Evolutionary conservation across 2,797 vertebrate genomes (phyloP).

Genomic region (Pampus argenteus): DNA sequence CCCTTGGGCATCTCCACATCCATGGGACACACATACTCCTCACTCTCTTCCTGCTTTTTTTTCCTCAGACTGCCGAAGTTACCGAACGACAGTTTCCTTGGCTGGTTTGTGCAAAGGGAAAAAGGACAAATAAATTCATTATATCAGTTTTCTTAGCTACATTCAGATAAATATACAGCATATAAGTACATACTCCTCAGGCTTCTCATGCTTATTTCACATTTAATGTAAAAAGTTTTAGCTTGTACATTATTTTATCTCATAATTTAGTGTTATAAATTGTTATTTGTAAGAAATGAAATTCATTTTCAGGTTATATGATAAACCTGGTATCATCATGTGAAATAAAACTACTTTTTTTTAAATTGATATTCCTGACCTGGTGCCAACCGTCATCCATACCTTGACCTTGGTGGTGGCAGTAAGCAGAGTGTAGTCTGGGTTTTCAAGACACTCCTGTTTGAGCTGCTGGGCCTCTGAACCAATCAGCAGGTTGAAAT

Average conservation of each 20-base stretch:
- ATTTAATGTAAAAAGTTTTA: not conserved
- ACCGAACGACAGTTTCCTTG: conserved; percentile 93
- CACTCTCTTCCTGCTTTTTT: conserved; percentile 94
- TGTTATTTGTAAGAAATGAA: not conserved
- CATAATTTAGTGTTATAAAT: not conserved
- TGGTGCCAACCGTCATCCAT: not conserved
- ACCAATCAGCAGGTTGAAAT: conserved; percentile 95
- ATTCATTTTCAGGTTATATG: not conserved
- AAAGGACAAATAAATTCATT: not conserved
- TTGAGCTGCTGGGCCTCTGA: conserved; percentile 94
- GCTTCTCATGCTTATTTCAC: not conserved
- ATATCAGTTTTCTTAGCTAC: not conserved
- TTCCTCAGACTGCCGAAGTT: conserved; percentile 94
- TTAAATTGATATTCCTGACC: not conserved
- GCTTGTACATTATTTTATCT: not conserved
- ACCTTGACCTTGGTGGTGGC: conserved; percentile 98
- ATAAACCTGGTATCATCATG: not conserved
- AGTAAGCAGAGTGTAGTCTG: conserved; percentile 93
- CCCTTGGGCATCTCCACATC: conserved; percentile 92
- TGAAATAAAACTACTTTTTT: not conserved
- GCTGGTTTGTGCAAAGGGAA: conserved; percentile 73
- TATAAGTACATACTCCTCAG: not conserved
- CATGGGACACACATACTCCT: conserved; percentile 98
- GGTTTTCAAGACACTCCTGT: conserved; percentile 93
- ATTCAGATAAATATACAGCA: not conserved